Evolutionary conservation across 2,888 invertebrate genomes (phyloP), one percentile per base, ranked within the genome.

Genomic region (Drosophila vallismaia): DNA sequence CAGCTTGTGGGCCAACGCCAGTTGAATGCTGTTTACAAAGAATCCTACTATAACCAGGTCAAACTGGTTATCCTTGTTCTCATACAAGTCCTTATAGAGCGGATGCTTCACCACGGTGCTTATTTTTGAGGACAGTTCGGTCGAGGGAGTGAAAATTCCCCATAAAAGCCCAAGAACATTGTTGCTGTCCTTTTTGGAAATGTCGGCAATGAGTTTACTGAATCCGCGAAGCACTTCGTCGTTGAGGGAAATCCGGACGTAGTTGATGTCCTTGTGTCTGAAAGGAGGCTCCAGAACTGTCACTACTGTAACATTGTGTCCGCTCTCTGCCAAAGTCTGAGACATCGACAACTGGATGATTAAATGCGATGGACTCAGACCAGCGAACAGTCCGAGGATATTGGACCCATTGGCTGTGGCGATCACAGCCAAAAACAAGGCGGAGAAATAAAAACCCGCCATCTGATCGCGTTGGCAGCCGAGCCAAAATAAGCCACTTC

Each of bases 281-380:
- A 89, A 71, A 7, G 63, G 67, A 0, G 90, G 79, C 9, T 83
- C 75, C 1, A 86, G 38, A 0, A 79, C 68, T 1, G 86, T 84
- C 0, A 91, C 78, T 8, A 90, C 86, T 0, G 91, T 91, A 7
- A 91, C 86, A 73, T 91, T 88, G 62, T 91, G 91, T 8, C 91
- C 91, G 38, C 75, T 67, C 48, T 89, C 89, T 1, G 88, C 85
- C 31, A 91, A 31, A 5, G 79, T 81, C 40, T 82, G 84, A 1
- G 75, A 81, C 38, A 89, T 53, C 0, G 90, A 79, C 77, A 90
- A 86, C 33, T 90, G 82, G 1, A 90, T 74, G 26, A 91, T 89
- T 9, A 90, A 42, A 76, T 91, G 91, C 0, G 91, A 91, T 10
- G 79, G 83, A 31, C 85, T 75, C 2, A 76, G 71, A 4, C 85